phyloP scores from a whole-genome alignment of 2,888 invertebrate species.

The Troides oblongomaculatus region DNA sequence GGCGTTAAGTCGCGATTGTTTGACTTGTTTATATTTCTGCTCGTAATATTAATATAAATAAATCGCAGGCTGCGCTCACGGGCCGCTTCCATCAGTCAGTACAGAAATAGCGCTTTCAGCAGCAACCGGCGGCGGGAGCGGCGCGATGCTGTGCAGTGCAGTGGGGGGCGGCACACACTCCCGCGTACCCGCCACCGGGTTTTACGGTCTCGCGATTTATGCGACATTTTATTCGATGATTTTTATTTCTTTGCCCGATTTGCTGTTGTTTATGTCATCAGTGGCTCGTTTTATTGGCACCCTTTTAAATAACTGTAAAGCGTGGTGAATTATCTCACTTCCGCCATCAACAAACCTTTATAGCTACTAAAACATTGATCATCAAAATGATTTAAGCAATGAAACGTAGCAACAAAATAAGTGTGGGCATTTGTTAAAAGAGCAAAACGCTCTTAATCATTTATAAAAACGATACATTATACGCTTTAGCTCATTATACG shows the following conservation, averaged over 20 bases:
- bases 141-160: not conserved
- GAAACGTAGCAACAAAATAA: no score
- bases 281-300: conserved; percentile 23
- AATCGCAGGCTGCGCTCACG: conserved; percentile 2
- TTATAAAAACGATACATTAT: no score
- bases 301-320: conserved; percentile 14
- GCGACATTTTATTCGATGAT: conserved; percentile 28
- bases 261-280: conserved; percentile 26
- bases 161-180: conserved; percentile 1
- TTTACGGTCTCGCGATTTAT: conserved; percentile 6
- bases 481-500: no score
- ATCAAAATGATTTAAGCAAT: no score
- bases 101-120: conserved; percentile 19
- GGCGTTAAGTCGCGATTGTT: conserved; percentile 1
- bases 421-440: no score
- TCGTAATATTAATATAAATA: not conserved
- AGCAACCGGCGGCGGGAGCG: not conserved
- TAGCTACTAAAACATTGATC: no score
- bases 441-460: no score
- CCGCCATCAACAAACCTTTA: no score
- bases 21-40: not conserved
- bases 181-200: conserved; percentile 15
- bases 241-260: conserved; percentile 27
- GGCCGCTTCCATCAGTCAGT: conserved; percentile 7
- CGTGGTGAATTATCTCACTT: no score